These are phyloP conservation scores for Axis porcinus DNA, from an alignment of 2,113 vertebrate species.

Conservation along the genomic window DNA sequence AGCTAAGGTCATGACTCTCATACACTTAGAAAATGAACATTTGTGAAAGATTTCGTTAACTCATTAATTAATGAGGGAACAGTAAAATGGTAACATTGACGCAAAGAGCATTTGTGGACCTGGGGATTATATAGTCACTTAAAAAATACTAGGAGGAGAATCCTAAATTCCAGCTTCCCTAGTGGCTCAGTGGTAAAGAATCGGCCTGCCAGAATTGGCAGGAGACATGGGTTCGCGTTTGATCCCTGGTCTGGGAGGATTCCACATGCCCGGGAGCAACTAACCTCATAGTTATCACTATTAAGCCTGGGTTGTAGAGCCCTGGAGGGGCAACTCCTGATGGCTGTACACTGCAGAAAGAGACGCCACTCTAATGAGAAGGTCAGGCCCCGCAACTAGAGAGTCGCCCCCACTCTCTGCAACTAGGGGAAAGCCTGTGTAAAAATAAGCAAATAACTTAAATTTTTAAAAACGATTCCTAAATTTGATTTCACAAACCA, in stretches of 20 bases:
- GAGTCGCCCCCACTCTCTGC: neutral
- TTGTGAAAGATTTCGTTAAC: neutral
- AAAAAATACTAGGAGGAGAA: neutral
- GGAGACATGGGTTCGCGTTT: neutral
- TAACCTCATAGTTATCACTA: neutral
- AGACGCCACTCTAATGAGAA: neutral
- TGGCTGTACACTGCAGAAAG: neutral
- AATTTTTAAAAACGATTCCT: neutral
- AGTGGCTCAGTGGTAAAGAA: neutral
- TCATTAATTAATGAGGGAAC: neutral
- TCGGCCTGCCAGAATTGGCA: neutral
- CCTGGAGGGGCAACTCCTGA: neutral
- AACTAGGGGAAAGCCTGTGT: neutral
- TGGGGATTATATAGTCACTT: neutral
- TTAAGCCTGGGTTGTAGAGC: neutral
- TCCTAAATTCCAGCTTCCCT: neutral
- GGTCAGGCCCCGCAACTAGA: neutral
- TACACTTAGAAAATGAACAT: neutral
- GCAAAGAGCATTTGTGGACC: neutral
- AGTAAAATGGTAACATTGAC: neutral
- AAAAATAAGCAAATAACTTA: neutral
- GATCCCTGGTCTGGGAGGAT: neutral
- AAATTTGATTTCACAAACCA: neutral
- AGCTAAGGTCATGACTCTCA: neutral
- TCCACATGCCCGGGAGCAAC: neutral